phyloP scores from a whole-genome alignment of 2,113 vertebrate species.

The Galemys pyrenaicus region DNA sequence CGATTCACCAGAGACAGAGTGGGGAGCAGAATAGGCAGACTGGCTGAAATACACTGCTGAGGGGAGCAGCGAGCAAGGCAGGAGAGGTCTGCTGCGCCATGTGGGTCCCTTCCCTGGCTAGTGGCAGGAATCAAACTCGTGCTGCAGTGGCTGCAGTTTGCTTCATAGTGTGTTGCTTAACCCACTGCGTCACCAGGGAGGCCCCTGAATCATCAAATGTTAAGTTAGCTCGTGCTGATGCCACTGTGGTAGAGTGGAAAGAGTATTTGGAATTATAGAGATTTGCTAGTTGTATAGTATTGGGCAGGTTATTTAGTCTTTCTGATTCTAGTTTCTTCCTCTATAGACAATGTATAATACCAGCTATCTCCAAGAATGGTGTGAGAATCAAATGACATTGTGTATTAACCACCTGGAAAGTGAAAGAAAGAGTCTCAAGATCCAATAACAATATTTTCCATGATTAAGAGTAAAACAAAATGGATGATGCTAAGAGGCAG shows the following conservation, averaged over 20 bases:
- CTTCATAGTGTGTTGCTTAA: too few species aligned
- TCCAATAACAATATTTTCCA: background rate
- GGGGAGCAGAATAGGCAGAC: too few species aligned
- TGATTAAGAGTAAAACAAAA: background rate
- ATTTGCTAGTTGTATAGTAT: background rate
- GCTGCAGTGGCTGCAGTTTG: too few species aligned
- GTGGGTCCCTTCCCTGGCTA: too few species aligned
- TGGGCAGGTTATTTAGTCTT: background rate
- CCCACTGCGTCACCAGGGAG: too few species aligned
- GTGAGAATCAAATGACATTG: background rate
- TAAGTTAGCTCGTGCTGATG: background rate
- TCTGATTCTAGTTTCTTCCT: conserved; percentile 2
- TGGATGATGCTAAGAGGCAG: background rate
- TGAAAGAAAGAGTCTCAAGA: background rate
- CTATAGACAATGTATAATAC: background rate
- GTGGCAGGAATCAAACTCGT: too few species aligned
- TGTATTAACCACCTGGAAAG: background rate
- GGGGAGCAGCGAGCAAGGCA: too few species aligned
- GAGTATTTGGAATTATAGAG: background rate
- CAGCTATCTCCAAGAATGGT: background rate
- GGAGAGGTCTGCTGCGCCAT: too few species aligned
- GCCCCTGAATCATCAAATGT: background rate
- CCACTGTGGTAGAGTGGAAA: background rate
- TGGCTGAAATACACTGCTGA: too few species aligned
- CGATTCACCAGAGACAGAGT: too few species aligned